Conservation (phyloP, 2,113 vertebrate genomes). For the Vidua macroura region DNA sequence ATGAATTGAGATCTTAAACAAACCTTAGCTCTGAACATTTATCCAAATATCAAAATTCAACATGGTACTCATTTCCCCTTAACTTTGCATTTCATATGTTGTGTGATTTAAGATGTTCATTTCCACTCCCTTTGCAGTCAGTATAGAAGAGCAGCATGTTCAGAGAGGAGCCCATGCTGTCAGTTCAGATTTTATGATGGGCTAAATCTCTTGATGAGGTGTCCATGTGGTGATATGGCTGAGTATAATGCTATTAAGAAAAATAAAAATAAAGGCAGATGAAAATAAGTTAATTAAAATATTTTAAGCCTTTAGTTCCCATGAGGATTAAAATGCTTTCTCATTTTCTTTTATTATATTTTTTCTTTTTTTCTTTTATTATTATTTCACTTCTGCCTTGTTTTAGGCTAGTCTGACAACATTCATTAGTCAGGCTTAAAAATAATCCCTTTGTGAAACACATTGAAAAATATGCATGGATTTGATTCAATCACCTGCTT, state of each 20-base stretch:
- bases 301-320: background rate
- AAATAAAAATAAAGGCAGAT: background rate
- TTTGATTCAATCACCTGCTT: background rate
- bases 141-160: background rate
- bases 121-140: background rate
- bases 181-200: background rate
- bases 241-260: background rate
- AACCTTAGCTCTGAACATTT: background rate
- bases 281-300: background rate
- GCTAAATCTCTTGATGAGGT: background rate
- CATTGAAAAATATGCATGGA: background rate
- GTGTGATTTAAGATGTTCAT: background rate
- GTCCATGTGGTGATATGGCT: background rate
- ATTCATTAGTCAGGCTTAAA: background rate
- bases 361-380: background rate
- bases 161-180: background rate
- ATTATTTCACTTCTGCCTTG: background rate
- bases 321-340: background rate
- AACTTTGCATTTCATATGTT: background rate
- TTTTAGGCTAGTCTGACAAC: background rate
- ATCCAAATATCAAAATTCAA: background rate
- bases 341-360: background rate
- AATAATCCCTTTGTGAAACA: background rate
- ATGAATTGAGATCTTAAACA: background rate
- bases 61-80: background rate